These are phyloP conservation scores for Tonatia bakeri DNA, from an alignment of 2,113 vertebrate species.

Conservation along the genomic window DNA sequence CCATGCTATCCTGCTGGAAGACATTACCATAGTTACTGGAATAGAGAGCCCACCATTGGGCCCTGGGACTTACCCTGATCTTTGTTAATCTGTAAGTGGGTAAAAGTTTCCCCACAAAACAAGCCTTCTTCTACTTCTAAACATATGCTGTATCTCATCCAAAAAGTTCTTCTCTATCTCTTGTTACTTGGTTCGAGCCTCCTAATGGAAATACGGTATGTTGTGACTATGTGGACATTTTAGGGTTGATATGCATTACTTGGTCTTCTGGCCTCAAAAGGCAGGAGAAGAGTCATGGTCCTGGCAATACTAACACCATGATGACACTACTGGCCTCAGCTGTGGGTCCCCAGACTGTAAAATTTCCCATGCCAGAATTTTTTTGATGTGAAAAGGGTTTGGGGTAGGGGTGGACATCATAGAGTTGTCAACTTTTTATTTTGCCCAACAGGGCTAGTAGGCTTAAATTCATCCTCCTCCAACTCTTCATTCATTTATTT, in stretches of 20 bases:
- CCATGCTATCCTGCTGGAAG: not conserved
- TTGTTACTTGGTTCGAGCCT: not conserved
- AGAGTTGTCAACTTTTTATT: not conserved
- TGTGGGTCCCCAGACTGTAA: not conserved
- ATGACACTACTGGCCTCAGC: not conserved
- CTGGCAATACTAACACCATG: not conserved
- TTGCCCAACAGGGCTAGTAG: not conserved
- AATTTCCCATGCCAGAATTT: not conserved
- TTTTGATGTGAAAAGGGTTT: not conserved
- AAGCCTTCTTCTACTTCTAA: not conserved
- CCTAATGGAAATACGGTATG: not conserved
- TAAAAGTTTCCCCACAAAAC: not conserved
- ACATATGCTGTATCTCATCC: not conserved
- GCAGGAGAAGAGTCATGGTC: not conserved
- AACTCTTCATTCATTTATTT: not conserved
- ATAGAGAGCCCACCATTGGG: not conserved
- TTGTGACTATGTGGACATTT: not conserved
- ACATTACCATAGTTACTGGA: not conserved
- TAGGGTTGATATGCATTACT: not conserved
- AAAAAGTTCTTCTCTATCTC: not conserved
- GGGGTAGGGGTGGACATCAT: too few relatives aligned
- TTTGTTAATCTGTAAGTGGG: not conserved
- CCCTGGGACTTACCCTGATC: not conserved
- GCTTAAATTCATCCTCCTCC: not conserved
- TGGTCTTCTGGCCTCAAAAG: not conserved